Conservation (phyloP, 2,888 invertebrate species). For the Pachycephus smyrnensis region DNA sequence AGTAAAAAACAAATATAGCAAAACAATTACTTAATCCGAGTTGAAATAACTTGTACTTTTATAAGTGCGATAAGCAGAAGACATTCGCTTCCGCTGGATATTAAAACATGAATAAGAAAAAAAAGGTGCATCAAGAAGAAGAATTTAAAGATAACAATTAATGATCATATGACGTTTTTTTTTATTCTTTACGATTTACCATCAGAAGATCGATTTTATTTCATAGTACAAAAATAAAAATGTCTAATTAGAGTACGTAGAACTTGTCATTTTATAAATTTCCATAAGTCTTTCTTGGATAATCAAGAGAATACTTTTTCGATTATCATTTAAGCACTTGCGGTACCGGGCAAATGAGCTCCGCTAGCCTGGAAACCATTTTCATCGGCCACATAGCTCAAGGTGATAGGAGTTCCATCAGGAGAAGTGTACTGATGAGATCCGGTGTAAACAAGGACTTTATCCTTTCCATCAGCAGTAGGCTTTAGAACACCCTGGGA, state of each 20-base stretch:
- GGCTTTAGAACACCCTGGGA: conserved; percentile 12
- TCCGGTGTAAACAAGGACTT: conserved; percentile 14
- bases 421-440: conserved; percentile 12
- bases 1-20: neutral
- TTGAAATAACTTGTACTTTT: neutral
- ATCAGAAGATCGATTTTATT: neutral
- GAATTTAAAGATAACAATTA: neutral
- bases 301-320: too few species aligned
- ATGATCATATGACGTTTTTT: neutral
- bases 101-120: too few species aligned
- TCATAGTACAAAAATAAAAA: neutral
- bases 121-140: neutral
- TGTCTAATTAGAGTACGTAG: neutral
- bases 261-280: too few species aligned
- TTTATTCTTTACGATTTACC: neutral
- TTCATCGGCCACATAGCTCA: conserved; percentile 12
- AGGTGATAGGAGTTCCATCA: neutral
- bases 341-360: conserved; percentile 9
- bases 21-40: neutral
- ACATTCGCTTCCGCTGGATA: neutral
- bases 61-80: neutral
- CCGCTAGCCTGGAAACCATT: conserved; percentile 11
- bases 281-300: too few species aligned
- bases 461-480: conserved; percentile 7
- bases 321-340: neutral